Evolutionary conservation across 2,888 invertebrate genomes (phyloP), one percentile per base, ranked within the genome.

Genomic region (Lamproptera curius): DNA sequence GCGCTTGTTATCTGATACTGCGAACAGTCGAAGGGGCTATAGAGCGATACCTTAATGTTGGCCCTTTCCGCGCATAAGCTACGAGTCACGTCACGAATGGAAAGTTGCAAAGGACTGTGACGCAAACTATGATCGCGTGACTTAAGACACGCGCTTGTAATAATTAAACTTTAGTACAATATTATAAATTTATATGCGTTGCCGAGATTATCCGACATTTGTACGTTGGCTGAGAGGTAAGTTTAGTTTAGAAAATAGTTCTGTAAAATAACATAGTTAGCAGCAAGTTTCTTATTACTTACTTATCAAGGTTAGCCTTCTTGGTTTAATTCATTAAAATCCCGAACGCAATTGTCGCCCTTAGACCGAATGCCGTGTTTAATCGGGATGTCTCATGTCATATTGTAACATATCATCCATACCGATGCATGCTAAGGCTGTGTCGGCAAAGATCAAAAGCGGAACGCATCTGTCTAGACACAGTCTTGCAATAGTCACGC

Each of bases 401-500:
- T 34, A 39, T 43, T 35, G 17, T 40, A 40, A 35, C 26, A 16
- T 16, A 38, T 36, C 41, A 33, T 16, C 20, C 11, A 34, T 8
- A 8, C 28, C 33, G 20, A n/a, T n/a, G n/a, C n/a, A n/a, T n/a
- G n/a, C n/a, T n/a, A n/a, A n/a, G 34, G 14, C 14, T 20, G 26
- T 31, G 31, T 33, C 28, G 4, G 40, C 40, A 13, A 41, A 44
- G 36, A 50, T 50, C 49, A 50, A 44, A 50, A 39, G 44, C 15
- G n/a, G n/a, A 15, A 34, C 49, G 49, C 43, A 9, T 41, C 9
- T 14, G 44, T 36, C 40, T 50, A 44, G 49, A 36, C 34, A n/a
- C 28, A 16, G 23, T 42, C 52, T 48, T 42, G 50, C 49, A 53
- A 54, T 52, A 53, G 55, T 47, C 55, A 58, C 57, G 54, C 58